Conservation (phyloP, 2,888 invertebrate species). For the Ectemnius cavifrons region DNA sequence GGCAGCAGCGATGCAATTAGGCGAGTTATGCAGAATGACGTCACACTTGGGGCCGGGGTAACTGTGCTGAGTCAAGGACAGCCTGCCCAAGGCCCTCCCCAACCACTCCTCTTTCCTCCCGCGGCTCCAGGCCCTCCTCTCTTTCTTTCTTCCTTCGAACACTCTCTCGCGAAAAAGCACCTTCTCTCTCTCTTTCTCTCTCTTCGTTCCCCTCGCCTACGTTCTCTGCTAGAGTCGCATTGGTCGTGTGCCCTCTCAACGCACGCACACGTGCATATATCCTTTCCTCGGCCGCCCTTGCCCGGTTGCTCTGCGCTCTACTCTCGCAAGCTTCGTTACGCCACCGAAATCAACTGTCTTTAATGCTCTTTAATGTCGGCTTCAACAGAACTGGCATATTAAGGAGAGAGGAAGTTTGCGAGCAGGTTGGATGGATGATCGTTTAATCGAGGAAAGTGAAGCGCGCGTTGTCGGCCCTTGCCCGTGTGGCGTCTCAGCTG, state of each 20-base stretch:
- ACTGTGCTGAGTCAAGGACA: conserved; percentile 79
- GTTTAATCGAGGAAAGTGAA: no score
- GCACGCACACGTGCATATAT: background rate
- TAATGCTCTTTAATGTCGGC: no score
- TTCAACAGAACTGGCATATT: no score
- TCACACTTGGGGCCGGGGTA: conserved; percentile 76
- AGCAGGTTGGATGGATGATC: no score
- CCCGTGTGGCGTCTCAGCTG: no score
- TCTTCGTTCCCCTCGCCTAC: conserved; percentile 14
- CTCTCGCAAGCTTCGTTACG: conserved; percentile 7
- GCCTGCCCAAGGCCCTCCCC: conserved; percentile 75
- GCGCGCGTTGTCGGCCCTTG: no score
- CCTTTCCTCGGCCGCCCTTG: no score
- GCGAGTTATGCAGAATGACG: conserved; percentile 78
- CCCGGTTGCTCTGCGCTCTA: background rate
- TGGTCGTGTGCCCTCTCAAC: background rate
- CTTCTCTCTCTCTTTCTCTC: conserved; percentile 30
- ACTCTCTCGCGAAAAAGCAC: conserved; percentile 5
- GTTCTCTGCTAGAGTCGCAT: no score
- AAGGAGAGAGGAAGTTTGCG: no score
- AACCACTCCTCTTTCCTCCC: conserved; percentile 50
- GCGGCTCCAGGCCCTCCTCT: conserved; percentile 32
- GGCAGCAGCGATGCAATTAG: conserved; percentile 77
- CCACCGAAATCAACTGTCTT: background rate
- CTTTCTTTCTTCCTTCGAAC: background rate